Conservation (phyloP, 1,140 invertebrate genomes). For the Glossosoma conforme region DNA sequence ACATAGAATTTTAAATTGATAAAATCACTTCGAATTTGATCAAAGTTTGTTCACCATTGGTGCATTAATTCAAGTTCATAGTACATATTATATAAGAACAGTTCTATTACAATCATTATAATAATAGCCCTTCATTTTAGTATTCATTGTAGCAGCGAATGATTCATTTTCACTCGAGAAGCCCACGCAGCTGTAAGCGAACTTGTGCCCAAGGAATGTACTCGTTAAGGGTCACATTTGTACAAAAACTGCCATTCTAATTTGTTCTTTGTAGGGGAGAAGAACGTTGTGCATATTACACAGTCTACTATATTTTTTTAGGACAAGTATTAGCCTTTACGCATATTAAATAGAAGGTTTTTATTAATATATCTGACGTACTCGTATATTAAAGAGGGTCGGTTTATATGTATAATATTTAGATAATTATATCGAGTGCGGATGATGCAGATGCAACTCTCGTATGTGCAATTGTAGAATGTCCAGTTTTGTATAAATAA, state of each 20-base stretch:
- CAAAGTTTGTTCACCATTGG: slow-evolving; percentile 8
- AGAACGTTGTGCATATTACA: no score
- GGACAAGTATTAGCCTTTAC: slow-evolving; percentile 26
- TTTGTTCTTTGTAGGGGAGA: slow-evolving; percentile 18
- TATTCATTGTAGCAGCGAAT: slow-evolving; percentile 28
- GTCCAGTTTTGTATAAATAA: no score
- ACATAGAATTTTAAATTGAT: neutral
- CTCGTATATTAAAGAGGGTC: neutral
- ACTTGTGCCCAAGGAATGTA: slow-evolving; percentile 4
- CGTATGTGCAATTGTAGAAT: no score
- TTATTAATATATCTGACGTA: slow-evolving; percentile 17
- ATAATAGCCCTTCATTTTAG: slow-evolving; percentile 31
- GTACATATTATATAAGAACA: slow-evolving; percentile 23
- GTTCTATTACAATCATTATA: slow-evolving; percentile 29
- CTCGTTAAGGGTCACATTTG: slow-evolving; percentile 10
- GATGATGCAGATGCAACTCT: no score
- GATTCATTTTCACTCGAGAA: slow-evolving; percentile 25
- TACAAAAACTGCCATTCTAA: no score
- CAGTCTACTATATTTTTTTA: slow-evolving; percentile 6
- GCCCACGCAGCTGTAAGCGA: slow-evolving; percentile 1
- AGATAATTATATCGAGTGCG: no score
- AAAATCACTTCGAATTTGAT: neutral
- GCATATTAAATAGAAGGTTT: slow-evolving; percentile 29
- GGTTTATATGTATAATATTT: no score
- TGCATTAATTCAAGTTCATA: neutral